These are phyloP conservation scores for Apantesis nais DNA, from an alignment of 2,888 invertebrate species.

Conservation along the genomic window DNA sequence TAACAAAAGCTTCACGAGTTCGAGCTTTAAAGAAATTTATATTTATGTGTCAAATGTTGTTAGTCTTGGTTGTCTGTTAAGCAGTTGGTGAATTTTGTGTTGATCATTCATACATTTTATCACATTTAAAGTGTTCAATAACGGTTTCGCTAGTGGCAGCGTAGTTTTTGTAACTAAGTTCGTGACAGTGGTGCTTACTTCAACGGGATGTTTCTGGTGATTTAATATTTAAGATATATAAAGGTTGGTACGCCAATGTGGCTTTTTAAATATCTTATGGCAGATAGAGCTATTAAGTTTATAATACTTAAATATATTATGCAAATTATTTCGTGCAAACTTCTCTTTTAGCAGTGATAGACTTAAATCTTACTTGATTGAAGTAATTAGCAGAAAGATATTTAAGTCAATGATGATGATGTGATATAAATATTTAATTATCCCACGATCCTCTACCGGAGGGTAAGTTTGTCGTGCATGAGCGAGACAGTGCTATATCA, in stretches of 20 bases:
- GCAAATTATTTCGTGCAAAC: neutral
- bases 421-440: constrained; percentile 82
- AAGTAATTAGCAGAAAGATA: constrained; percentile 27
- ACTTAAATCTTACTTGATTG: neutral
- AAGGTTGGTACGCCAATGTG: constrained; percentile 56
- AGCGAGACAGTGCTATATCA: constrained; percentile 68
- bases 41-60: constrained; percentile 63
- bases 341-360: neutral
- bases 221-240: constrained; percentile 66
- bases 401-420: constrained; percentile 58
- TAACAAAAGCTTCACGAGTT: constrained; percentile 69
- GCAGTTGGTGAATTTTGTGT: constrained; percentile 59
- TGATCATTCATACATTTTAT: constrained; percentile 40
- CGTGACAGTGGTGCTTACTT: constrained; percentile 73
- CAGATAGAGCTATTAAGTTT: neutral
- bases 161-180: constrained; percentile 71
- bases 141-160: constrained; percentile 69
- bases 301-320: neutral
- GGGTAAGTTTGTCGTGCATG: constrained; percentile 67
- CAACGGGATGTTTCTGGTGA: constrained; percentile 69
- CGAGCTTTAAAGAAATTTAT: constrained; percentile 77
- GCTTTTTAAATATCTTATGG: neutral
- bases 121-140: constrained; percentile 57
- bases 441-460: constrained; percentile 73
- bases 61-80: constrained; percentile 48